Evolutionary conservation across 2,888 invertebrate species (phyloP), one percentile per base, ranked within the genome.

Genomic region (Drosophila phalerata): DNA sequence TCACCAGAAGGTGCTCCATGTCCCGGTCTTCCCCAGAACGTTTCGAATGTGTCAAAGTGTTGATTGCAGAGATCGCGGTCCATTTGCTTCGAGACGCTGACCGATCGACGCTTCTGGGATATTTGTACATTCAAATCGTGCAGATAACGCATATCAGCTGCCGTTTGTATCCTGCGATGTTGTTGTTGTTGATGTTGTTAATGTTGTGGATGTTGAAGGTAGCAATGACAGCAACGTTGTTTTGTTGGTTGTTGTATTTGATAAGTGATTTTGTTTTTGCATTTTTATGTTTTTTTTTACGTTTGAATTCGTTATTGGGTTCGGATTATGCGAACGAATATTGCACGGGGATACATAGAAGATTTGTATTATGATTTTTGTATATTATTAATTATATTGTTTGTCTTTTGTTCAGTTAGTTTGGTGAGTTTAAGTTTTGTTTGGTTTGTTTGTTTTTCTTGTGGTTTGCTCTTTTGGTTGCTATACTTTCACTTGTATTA

Each of bases 11-110:
- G 93, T 32, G 93, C 93, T 42, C 93, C 93, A 75, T 93, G 95
- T 0, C 97, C 97, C 0, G 97, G 97, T 49, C 96, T 94, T 28
- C 97, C 97, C 97, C 97, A 97, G 81, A 96, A 94, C 10, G 94
- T 94, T 52, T 95, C 94, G 95, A 96, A 96, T 2, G 96, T 96
- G 77, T 94, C 94, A 91, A 96, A 96, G 91, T 97, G 97, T 73
- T 93, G 93, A 55, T 94, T 94, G 64, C 95, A 95, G 79, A 94
- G 94, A 90, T 95, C 95, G 34, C 94, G 94, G 40, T 96, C 96
- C 65, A 85, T 77, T 69, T 91, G 91, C 72, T 85, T 90, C 13
- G 86, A 80, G 55, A 90, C 73, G 77, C 90, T 90, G 64, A 89
- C 80, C 61, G 90, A 91, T 81, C 93, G 92, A 45, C 93, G 92